Evolutionary conservation across 2,888 invertebrate genomes (phyloP), one percentile per base, ranked within the genome.

Genomic region (Nomada fucata): DNA sequence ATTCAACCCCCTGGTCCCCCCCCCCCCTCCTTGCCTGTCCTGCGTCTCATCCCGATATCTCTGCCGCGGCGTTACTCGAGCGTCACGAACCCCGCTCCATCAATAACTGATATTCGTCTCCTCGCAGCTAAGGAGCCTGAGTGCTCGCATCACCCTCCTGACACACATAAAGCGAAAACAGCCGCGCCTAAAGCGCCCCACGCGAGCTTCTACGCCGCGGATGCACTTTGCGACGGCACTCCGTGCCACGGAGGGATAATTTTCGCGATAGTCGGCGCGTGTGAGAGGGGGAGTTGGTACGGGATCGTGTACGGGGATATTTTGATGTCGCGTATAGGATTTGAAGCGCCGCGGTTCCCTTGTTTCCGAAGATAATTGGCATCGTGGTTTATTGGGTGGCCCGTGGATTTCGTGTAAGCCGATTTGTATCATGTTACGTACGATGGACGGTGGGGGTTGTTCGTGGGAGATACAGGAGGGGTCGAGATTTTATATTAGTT

Each of bases 101-200:
- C 92, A 89, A 92, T 92, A 92, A 92, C 91, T 91, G 90, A 91
- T 92, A 91, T 90, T 90, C 89, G 88, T 88, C 90, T 91, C 90
- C 26, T 5, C 23, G 87, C n/a, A 81, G 71, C 84, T 89, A 84
- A 90, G 88, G 87, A 89, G 82, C 77, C 86, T 77, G 78, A 79
- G 75, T 81, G 84, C 79, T 57, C 82, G 77, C 76, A 77, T 75
- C 85, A 85, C 83, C 90, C 90, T 86, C 87, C 86, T 90, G 90
- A 89, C 90, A 90, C 89, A 89, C 84, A 90, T 90, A 84, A 79
- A 70, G 76, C 64, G 75, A 65, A 60, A 59, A 65, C 53, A 55
- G n/a, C 23, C 59, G 57, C 20, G n/a, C 20, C 60, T 47, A 67
- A 75, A 76, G 29, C 68, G 47, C 26, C 20, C 44, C 36, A 42